phyloP scores from a whole-genome alignment of 2,888 invertebrate species.

The Caenorhabditis imperialis region DNA sequence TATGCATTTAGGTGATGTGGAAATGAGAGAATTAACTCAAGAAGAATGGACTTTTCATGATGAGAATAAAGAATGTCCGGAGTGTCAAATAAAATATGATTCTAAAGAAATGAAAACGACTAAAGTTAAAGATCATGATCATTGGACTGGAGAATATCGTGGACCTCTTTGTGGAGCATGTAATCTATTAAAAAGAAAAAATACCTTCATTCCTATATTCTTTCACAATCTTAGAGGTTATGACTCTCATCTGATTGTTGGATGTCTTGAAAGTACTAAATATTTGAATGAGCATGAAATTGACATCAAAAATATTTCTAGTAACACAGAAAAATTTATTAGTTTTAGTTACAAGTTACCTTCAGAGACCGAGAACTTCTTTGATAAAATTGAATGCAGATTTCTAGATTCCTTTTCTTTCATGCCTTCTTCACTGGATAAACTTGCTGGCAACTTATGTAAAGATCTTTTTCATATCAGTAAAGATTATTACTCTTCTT shows the following conservation, averaged over 20 bases:
- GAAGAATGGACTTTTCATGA: slow-evolving; percentile 16
- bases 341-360: slow-evolving; percentile 56
- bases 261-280: slow-evolving; percentile 31
- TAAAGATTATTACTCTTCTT: slow-evolving; percentile 46
- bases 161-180: slow-evolving; percentile 49
- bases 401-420: slow-evolving; percentile 66
- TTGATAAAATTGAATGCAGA: slow-evolving; percentile 45
- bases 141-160: slow-evolving; percentile 57
- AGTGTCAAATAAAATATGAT: slow-evolving; percentile 22
- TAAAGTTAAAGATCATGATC: slow-evolving; percentile 54
- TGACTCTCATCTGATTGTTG: slow-evolving; percentile 61
- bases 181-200: slow-evolving; percentile 53
- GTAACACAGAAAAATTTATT: slow-evolving; percentile 61
- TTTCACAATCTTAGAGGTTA: slow-evolving; percentile 64
- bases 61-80: slow-evolving; percentile 14
- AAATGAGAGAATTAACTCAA: slow-evolving; percentile 34
- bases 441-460: slow-evolving; percentile 59
- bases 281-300: slow-evolving; percentile 38
- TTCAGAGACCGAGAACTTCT: slow-evolving; percentile 1
- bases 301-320: slow-evolving; percentile 48
- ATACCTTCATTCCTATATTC: slow-evolving; percentile 61
- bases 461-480: slow-evolving; percentile 39
- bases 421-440: slow-evolving; percentile 49
- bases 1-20: slow-evolving; percentile 8
- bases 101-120: slow-evolving; percentile 25